These are phyloP conservation scores for Mercenaria mercenaria DNA, from an alignment of 1,140 invertebrate genomes.

Conservation along the genomic window DNA sequence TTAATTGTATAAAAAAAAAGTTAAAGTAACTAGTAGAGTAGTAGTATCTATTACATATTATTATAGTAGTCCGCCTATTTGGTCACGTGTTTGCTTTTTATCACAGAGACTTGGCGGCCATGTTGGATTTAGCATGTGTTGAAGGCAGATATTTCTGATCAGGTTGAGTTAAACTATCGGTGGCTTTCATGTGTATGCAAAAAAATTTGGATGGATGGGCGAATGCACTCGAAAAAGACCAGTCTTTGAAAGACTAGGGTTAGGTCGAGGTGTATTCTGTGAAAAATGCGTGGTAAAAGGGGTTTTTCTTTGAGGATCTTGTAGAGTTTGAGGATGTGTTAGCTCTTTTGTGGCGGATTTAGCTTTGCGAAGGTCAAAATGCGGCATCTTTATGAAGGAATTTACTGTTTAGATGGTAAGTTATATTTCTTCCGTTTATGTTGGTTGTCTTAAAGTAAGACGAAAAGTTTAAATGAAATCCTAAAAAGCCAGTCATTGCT, in stretches of 20 bases:
- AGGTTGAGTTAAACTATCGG: slow-evolving; percentile 31
- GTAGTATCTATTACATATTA: slow-evolving; percentile 24
- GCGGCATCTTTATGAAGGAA: background rate
- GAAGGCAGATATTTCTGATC: slow-evolving; percentile 23
- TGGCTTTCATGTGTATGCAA: slow-evolving; percentile 23
- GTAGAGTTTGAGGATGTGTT: background rate
- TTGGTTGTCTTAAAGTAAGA: background rate
- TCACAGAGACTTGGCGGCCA: slow-evolving; percentile 51
- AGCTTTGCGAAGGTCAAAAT: slow-evolving; percentile 40
- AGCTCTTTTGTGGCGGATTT: background rate
- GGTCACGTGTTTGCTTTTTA: slow-evolving; percentile 60
- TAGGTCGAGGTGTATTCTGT: slow-evolving; percentile 40
- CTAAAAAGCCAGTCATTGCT: background rate
- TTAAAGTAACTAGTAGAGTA: background rate
- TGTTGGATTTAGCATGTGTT: slow-evolving; percentile 64
- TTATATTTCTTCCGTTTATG: background rate
- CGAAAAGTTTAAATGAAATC: background rate
- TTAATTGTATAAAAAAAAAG: slow-evolving; percentile 19
- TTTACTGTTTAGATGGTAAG: slow-evolving; percentile 13
- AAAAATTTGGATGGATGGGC: slow-evolving; percentile 59
- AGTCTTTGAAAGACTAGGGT: slow-evolving; percentile 6
- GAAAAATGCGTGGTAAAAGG: background rate
- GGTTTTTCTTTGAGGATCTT: background rate
- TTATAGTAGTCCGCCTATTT: slow-evolving; percentile 49
- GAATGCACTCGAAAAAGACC: slow-evolving; percentile 40